Evolutionary conservation across 1,140 invertebrate species (phyloP), one percentile per base, ranked within the genome.

Genomic region (Dendrolimus punctatus): DNA sequence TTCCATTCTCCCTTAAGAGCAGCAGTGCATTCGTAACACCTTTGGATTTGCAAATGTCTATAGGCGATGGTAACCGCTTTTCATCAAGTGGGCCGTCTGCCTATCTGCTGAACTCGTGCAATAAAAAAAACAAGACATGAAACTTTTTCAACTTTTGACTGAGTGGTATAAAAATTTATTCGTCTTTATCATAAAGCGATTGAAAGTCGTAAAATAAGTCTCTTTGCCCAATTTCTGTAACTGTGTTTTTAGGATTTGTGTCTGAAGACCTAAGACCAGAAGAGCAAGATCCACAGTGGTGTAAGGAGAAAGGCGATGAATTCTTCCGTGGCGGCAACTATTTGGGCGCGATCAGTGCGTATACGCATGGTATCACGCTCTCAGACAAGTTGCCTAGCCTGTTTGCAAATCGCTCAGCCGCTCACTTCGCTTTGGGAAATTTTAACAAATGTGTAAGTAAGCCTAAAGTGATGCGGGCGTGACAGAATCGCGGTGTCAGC

Each of bases 221-320:
- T 23, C 0, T 46, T 46, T 4, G 9, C 23, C 23, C 23, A 23
- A 23, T 23, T 23, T 23, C 23, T 46, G 9, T 36, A 36, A 36
- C 8, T 6, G 37, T 36, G 5, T 42, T 58, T 41, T 10, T 51
- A 88, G 87, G 87, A 0, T 92, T 95, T 63, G 87, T 92, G 23
- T 90, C 91, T 37, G 91, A 92, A 71, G 94, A 97, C 85, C 83
- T 96, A 4, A 87, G 91, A 52, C 91, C 92, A 6, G 94, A 96
- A 77, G 95, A 97, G 80, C 91, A 91, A 65, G 93, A 96, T 87
- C 94, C 95, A 4, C 86, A 92, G 53, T 96, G 93, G 91, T 90
- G 96, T 43, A 91, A 94, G 60, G 90, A 93, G 47, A 96, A 96
- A 87, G 95, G 94, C 62, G 91, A 95, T 72, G 90, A 92, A 55